Evolutionary conservation across 2,888 invertebrate species (phyloP).

Genomic region (Prosapia bicincta): DNA sequence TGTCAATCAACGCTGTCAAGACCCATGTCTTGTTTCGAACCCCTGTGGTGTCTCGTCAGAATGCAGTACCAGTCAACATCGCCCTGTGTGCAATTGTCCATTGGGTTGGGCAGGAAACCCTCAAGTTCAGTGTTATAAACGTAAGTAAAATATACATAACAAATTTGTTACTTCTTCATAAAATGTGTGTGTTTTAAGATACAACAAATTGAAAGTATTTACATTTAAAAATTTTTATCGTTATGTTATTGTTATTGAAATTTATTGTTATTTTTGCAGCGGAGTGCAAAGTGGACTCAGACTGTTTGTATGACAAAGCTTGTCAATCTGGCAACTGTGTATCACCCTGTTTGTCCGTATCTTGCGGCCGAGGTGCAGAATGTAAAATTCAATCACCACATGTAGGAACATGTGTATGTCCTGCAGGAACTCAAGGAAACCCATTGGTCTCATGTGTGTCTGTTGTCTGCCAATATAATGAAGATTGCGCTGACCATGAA

Average conservation of each 20-base stretch:
- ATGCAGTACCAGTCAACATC: constrained; percentile 71
- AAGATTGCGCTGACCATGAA: constrained; percentile 82
- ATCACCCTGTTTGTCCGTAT: constrained; percentile 67
- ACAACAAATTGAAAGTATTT: not conserved
- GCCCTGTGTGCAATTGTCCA: constrained; percentile 80
- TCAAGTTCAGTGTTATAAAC: constrained; percentile 77
- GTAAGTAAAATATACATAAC: constrained; percentile 53
- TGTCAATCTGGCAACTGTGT: constrained; percentile 77
- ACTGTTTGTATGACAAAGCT: constrained; percentile 81
- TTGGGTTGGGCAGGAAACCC: constrained; percentile 87
- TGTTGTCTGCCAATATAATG: constrained; percentile 81
- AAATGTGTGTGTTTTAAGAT: too few relatives aligned
- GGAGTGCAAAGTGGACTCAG: constrained; percentile 57
- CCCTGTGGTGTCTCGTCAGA: constrained; percentile 79
- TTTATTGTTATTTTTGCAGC: constrained; percentile 45
- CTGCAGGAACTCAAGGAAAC: constrained; percentile 60
- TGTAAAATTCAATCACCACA: constrained; percentile 73
- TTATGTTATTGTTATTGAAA: too few relatives aligned
- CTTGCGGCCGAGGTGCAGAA: constrained; percentile 76
- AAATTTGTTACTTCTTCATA: too few relatives aligned
- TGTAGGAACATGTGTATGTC: constrained; percentile 77
- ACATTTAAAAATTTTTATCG: too few relatives aligned
- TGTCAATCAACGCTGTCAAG: constrained; percentile 71
- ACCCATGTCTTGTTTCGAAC: constrained; percentile 72
- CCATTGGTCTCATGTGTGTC: constrained; percentile 67